Evolutionary conservation across 2,888 invertebrate genomes (phyloP), one percentile per base, ranked within the genome.

Genomic region (Mesoligia furuncula): DNA sequence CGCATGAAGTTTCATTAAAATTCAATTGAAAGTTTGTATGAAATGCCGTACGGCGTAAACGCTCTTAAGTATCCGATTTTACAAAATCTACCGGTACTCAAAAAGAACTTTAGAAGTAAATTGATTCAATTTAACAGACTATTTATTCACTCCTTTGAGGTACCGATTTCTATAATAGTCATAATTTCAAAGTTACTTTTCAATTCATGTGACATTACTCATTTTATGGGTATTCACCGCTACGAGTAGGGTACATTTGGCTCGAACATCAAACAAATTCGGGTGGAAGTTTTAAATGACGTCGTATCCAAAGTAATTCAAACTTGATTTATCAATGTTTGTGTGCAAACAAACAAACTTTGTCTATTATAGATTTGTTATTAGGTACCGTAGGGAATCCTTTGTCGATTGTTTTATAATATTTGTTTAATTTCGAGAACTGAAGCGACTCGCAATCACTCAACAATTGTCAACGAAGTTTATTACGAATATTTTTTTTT

Each of bases 311-410:
- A n/a, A n/a, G n/a, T n/a, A n/a, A n/a, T n/a, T n/a, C n/a, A n/a
- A 76, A 67, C 59, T 74, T 87, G 48, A 71, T 70, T 75, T 79
- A 78, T 82, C 67, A 74, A 75, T 85, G 79, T 77, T 72, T 66
- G 69, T 54, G 51, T 62, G 67, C 76, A 82, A 85, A 85, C 72
- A 85, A 76, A 70, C 42, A 64, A 87, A 76, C 65, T 87, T 85
- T 74, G 48, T 72, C 69, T 64, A 87, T 76, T 79, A 79, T 20
- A 77, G 75, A 66, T 73, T 75, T 80, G 27, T 74, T 76, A 73
- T 76, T 79, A 73, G 48, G 67, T 45, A 67, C 27, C 54, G 27
- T 57, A 45, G 45, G 13, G 20, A 65, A 66, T 80, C 54, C 68
- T 69, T 75, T 31, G 59, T 48, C 15, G 15, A 66, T 27, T n/a